Evolutionary conservation across 1,140 invertebrate species (phyloP), one percentile per base, ranked within the genome.

Genomic region (Spodoptera litura): DNA sequence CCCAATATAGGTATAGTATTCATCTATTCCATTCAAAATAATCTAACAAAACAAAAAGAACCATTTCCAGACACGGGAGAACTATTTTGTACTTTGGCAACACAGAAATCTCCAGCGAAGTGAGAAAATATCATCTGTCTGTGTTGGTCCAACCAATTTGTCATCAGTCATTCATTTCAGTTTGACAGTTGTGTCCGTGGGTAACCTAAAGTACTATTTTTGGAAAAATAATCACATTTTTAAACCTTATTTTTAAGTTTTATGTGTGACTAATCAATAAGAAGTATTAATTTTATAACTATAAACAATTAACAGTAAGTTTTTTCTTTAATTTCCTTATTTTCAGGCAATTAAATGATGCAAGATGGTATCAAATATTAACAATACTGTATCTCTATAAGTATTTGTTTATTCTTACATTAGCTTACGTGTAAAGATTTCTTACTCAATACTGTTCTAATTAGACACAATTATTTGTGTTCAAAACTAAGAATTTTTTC

Each of bases 161-260:
- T 55, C 51, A n/a, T n/a, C n/a, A n/a, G n/a, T n/a, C n/a, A n/a
- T n/a, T n/a, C n/a, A 55, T 35, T 71, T 55, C 13, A 56, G 27
- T 56, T 55, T 71, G 51, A 71, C 68, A 55, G 0, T 10, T 35
- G 13, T 68, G 64, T 51, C 20, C 27, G 66, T 70, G 53, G 27
- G 2, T 55, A 55, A 15, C 27, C 12, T 71, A 44, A 44, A 52
- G 20, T 68, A 56, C 12, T 15, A 56, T 71, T 53, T 68, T 56
- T 55, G n/a, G 13, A 35, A 38, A 56, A 38, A 71, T 27, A 9
- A 68, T 31, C 68, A 71, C 68, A 27, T 51, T 71, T 70, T 70
- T 71, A 52, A 20, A 25, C 13, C 15, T 20, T 52, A 68, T n/a
- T 68, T 2, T 11, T 68, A 68, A 52, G 12, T 68, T 68, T 51